phyloP scores from a whole-genome alignment of 2,113 vertebrate species.

The Platichthys stellatus region DNA sequence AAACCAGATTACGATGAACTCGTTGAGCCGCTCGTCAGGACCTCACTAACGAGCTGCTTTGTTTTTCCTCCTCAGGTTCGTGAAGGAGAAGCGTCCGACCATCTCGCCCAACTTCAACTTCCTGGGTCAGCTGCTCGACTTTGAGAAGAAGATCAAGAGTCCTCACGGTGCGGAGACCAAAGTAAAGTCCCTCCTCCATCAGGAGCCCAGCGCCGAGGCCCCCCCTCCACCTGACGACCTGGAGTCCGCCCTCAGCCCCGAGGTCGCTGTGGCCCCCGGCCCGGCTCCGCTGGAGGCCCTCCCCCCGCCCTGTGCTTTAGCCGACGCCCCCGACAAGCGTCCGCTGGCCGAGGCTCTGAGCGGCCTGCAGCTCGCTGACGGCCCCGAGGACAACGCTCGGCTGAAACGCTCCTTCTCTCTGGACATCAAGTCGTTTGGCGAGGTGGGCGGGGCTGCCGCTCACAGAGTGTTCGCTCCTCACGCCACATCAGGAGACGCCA shows the following conservation, averaged over 20 bases:
- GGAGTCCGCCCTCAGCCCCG: not conserved
- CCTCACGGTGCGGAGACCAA: constrained; percentile 61
- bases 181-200: constrained; percentile 31
- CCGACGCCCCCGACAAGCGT: constrained; percentile 73
- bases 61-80: constrained; percentile 74
- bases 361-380: constrained; percentile 84
- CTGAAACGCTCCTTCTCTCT: constrained; percentile 95
- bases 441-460: constrained; percentile 30
- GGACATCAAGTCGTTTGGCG: constrained; percentile 89
- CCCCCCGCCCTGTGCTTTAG: constrained; percentile 57
- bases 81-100: constrained; percentile 86
- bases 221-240: not conserved
- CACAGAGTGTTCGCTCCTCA: constrained; percentile 76
- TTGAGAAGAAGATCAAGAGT: constrained; percentile 92
- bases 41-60: not conserved
- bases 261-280: not conserved
- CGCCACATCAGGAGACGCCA: constrained; percentile 65
- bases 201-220: constrained; percentile 1
- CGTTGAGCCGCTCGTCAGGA: not conserved
- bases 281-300: constrained; percentile 51
- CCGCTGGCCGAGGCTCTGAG: constrained; percentile 84
- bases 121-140: constrained; percentile 90
- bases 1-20: too few species aligned
- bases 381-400: constrained; percentile 85
- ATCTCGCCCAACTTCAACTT: constrained; percentile 89